These are phyloP conservation scores for Reticulitermes speratus DNA, from an alignment of 1,140 invertebrate genomes.

Conservation along the genomic window DNA sequence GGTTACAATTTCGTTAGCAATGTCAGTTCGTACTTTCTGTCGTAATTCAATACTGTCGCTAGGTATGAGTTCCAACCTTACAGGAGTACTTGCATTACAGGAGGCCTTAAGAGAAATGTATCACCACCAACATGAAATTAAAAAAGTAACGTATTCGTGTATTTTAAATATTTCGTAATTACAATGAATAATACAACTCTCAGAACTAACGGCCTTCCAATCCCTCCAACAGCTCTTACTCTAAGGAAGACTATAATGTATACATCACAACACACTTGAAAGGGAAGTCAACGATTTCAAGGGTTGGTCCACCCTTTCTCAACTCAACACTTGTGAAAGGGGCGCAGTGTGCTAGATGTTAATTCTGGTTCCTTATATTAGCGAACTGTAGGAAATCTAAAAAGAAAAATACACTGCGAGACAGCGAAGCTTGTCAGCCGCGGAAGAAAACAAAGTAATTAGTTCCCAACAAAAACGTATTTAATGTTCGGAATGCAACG, in stretches of 20 bases:
- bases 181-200: neutral
- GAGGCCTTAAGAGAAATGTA: too few species aligned
- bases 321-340: neutral
- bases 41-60: too few species aligned
- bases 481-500: neutral
- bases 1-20: too few species aligned
- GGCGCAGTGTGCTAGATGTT: neutral
- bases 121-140: too few species aligned
- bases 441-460: neutral
- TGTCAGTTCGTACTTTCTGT: too few species aligned
- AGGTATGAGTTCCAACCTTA: too few species aligned
- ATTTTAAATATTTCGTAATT: neutral
- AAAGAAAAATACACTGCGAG: neutral
- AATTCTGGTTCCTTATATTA: neutral
- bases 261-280: neutral
- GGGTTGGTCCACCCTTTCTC: neutral
- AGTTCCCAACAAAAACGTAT: neutral
- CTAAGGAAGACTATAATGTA: neutral
- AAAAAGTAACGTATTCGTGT: too few species aligned
- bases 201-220: neutral
- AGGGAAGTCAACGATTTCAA: slow-evolving; percentile 14
- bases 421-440: neutral
- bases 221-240: neutral
- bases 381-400: neutral
- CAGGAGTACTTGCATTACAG: too few species aligned